Base-by-base conservation (phyloP, 2,797 vertebrate species). In the Chromis chromis region DNA sequence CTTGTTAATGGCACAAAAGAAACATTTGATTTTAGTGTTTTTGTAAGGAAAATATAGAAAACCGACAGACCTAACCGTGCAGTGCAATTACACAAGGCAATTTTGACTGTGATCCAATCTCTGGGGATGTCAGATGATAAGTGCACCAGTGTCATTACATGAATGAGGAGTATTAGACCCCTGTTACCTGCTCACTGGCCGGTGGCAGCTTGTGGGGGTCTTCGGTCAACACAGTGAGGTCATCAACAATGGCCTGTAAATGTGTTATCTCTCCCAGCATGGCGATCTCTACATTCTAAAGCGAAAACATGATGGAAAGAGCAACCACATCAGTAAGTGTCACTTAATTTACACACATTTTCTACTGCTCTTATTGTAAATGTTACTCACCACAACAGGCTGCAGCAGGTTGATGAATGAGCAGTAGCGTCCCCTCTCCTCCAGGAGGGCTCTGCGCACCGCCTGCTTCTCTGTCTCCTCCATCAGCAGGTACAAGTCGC, bases 381-480 rank as follows among this genome's bases (percentile, higher is more conserved):
- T 44, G 53, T 60, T 46, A 53, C 96, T 92, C 91, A 99, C 98
- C 97, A 99, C 97, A 79, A 99, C 95, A 0, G 97, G 97, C 91
- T 98, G 97, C 76, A 99, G 93, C 85, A 98, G 95, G 68, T 93
- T 94, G 84, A 97, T 98, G 87, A 99, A 99, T 24, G 96, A 94
- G 79, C 98, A 99, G 94, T 97, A 99, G 55, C 97, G 96, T 1
- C 97, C 95, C 1, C 97, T 94, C 82, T 99, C 97, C 84, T 99
- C 98, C 0, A 98, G 93, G 36, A 99, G 96, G 0, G 98, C 97
- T 72, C 96, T 93, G 87, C 97, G 96, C 65, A 99, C 97, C 0
- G 98, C 97, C 95, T 98, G 97, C 89, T 98, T 98, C 94, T 99
- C 98, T 0, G 97, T 99, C 93, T 99, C 98, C 91, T 99, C 96